These are phyloP conservation scores for Chrysina gloriosa DNA, from an alignment of 2,888 invertebrate species.

Conservation along the genomic window DNA sequence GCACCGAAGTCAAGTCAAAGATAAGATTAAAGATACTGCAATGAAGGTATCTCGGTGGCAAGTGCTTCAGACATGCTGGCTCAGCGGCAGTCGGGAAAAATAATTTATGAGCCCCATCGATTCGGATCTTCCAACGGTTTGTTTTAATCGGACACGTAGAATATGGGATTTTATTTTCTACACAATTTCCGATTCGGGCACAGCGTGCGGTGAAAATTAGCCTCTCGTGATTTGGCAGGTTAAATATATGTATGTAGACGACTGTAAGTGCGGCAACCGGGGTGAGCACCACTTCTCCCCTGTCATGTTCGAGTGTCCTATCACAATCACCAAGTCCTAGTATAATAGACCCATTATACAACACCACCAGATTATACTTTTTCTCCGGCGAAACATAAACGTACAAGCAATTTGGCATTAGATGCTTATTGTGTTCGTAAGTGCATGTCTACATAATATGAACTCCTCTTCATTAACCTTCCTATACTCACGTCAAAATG, in stretches of 20 bases:
- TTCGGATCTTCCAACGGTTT: too few relatives aligned
- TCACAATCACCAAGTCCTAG: not conserved
- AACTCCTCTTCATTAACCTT: too few relatives aligned
- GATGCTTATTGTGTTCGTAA: too few relatives aligned
- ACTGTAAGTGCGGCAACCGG: not conserved
- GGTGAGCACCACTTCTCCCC: conserved; percentile 1
- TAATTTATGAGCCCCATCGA: not conserved
- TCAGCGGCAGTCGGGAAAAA: not conserved
- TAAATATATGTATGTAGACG: not conserved
- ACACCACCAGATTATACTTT: too few relatives aligned
- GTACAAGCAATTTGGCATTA: too few relatives aligned
- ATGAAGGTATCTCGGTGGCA: not conserved
- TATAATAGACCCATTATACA: too few relatives aligned
- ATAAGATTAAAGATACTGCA: too few relatives aligned
- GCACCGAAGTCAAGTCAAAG: not conserved
- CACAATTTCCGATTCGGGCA: not conserved
- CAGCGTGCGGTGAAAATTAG: conserved; percentile 2
- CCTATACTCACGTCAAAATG: too few relatives aligned
- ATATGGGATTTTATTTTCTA: not conserved
- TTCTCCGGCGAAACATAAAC: too few relatives aligned
- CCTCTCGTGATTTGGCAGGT: not conserved
- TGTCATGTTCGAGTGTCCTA: not conserved
- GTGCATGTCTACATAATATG: too few relatives aligned
- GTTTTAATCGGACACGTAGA: not conserved
- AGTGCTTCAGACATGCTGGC: conserved; percentile 5